Conservation (phyloP, 1,140 invertebrate genomes). For the Doryteuthis pealeii region DNA sequence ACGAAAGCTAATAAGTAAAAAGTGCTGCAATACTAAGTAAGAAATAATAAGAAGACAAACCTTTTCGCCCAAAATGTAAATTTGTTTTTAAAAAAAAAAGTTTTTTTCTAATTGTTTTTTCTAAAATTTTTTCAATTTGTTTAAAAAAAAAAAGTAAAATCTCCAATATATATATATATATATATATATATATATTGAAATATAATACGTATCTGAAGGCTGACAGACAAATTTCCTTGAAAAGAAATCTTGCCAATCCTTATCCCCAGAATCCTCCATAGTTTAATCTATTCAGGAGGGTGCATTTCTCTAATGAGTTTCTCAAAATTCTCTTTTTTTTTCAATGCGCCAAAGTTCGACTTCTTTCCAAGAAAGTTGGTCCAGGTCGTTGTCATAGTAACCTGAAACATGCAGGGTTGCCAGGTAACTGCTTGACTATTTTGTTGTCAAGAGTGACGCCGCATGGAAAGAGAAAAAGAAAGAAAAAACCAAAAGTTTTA, state of each 20-base stretch:
- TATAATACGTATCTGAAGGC: conserved; percentile 78
- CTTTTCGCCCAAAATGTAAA: no score
- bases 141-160: no score
- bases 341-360: conserved; percentile 71
- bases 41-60: no score
- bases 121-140: no score
- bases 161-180: no score
- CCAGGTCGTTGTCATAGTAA: conserved; percentile 75
- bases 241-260: conserved; percentile 70
- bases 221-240: conserved; percentile 75
- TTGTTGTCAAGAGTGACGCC: no score
- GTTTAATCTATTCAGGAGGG: conserved; percentile 70
- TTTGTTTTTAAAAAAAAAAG: no score
- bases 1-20: no score
- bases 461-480: not conserved
- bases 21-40: no score
- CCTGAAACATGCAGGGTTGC: conserved; percentile 79
- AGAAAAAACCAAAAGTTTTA: no score
- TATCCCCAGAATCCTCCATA: conserved; percentile 71
- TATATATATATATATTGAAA: no score
- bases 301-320: conserved; percentile 70
- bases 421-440: conserved; percentile 70
- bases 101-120: no score
- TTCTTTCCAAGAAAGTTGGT: conserved; percentile 69
- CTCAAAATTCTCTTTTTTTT: conserved; percentile 68